Evolutionary conservation across 2,113 vertebrate species (phyloP).

Genomic region (Trachemys scripta): DNA sequence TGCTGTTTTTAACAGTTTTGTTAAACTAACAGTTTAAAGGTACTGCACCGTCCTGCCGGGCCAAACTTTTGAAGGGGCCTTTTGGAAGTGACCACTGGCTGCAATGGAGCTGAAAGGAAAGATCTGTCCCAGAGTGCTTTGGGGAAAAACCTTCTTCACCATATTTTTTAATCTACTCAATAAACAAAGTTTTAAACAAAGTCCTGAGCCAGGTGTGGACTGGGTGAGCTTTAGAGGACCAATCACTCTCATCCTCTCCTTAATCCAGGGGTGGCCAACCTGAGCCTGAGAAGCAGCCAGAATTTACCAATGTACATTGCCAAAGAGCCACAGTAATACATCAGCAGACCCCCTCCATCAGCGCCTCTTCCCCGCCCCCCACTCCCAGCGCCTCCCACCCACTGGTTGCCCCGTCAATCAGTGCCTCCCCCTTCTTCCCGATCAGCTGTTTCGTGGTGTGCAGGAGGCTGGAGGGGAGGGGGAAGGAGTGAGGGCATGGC

Average conservation of each 20-base stretch:
- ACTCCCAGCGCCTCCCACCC: no score
- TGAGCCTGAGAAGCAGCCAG: no score
- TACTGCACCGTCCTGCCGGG: neutral
- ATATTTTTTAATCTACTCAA: neutral
- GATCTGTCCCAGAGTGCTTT: neutral
- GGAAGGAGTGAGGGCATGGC: no score
- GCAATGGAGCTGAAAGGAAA: neutral
- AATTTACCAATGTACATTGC: no score
- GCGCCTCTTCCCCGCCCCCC: no score
- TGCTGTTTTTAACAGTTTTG: neutral
- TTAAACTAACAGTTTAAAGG: neutral
- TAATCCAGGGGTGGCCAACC: neutral
- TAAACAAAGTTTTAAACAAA: neutral
- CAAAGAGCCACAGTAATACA: no score
- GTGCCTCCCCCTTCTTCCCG: no score
- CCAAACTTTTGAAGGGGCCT: neutral
- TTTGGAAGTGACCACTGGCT: neutral
- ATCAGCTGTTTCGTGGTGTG: no score
- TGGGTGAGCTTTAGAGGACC: accelerated
- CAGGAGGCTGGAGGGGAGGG: no score
- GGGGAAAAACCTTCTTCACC: neutral
- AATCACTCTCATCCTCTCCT: neutral
- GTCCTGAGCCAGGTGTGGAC: neutral
- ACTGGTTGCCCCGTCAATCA: no score
- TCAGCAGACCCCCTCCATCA: no score